phyloP scores from a whole-genome alignment of 2,888 invertebrate species.

The Ormia ochracea region DNA sequence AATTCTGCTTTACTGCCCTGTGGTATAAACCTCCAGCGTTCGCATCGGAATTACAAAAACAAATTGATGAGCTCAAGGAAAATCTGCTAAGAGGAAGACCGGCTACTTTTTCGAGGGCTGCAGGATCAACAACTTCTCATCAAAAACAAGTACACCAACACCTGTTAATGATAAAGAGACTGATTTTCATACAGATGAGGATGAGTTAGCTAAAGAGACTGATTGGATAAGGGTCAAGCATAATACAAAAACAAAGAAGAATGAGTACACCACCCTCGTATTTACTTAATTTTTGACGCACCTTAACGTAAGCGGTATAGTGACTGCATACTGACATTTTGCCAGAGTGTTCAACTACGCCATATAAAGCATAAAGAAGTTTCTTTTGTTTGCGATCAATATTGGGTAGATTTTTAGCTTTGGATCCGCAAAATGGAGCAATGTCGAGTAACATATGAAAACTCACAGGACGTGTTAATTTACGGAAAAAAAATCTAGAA shows the following conservation, averaged over 20 bases:
- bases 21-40: constrained; percentile 85
- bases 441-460: constrained; percentile 92
- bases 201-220: no score
- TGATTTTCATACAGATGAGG: no score
- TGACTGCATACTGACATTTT: constrained; percentile 88
- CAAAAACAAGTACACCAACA: no score
- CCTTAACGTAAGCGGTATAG: constrained; percentile 97
- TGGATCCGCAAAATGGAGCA: constrained; percentile 91
- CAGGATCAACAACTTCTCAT: no score
- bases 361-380: constrained; percentile 92
- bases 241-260: no score
- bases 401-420: constrained; percentile 81
- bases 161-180: no score
- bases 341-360: constrained; percentile 96
- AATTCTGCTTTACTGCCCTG: constrained; percentile 79
- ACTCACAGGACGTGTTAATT: constrained; percentile 90
- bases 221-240: no score
- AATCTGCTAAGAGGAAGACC: no score
- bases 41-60: no score
- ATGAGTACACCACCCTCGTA: no score
- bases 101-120: no score
- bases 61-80: no score
- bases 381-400: constrained; percentile 81
- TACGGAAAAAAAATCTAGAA: constrained; percentile 84
- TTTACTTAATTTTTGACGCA: constrained; percentile 80